Conservation (phyloP, 2,797 vertebrate genomes). For the Argentina silus region DNA sequence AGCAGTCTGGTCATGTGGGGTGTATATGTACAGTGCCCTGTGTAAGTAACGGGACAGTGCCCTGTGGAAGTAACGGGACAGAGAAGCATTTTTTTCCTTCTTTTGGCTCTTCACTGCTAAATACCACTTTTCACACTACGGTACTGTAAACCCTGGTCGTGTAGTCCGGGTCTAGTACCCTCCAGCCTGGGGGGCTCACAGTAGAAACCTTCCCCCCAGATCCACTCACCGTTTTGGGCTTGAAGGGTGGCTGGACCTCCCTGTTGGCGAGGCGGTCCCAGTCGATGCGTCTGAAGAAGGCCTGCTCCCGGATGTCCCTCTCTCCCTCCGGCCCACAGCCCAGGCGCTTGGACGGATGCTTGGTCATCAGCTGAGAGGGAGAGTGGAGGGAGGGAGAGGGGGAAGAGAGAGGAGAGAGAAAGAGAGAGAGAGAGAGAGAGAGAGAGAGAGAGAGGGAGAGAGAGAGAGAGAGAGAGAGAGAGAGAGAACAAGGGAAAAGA, state of each 20-base stretch:
- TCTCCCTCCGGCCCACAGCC: conserved; percentile 93
- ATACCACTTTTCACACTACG: too few species aligned
- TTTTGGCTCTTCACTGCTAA: too few species aligned
- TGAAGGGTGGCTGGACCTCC: conserved; percentile 97
- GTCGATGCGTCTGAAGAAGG: conserved; percentile 98
- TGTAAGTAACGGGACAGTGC: too few species aligned
- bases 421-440: background rate
- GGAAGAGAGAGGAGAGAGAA: background rate
- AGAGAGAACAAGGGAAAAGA: too few species aligned
- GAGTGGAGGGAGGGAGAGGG: conserved; percentile 9
- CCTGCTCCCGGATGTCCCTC: conserved; percentile 91
- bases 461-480: background rate
- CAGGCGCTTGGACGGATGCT: conserved; percentile 95
- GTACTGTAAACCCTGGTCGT: too few species aligned
- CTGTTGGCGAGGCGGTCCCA: conserved; percentile 93
- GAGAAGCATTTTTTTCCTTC: too few species aligned
- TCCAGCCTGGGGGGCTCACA: background rate
- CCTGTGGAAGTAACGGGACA: too few species aligned
- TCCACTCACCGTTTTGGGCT: conserved; percentile 95
- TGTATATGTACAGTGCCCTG: too few species aligned
- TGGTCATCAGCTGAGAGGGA: conserved; percentile 91
- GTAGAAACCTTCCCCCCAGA: background rate
- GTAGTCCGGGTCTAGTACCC: too few species aligned
- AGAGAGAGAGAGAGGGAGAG: background rate
- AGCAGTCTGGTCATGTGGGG: too few species aligned